Percentiles rank a stretch among this genome's conserved stretches.
Conservation (phyloP, 1,140 invertebrate genomes). For the Anagrus nilaparvatae region DNA sequence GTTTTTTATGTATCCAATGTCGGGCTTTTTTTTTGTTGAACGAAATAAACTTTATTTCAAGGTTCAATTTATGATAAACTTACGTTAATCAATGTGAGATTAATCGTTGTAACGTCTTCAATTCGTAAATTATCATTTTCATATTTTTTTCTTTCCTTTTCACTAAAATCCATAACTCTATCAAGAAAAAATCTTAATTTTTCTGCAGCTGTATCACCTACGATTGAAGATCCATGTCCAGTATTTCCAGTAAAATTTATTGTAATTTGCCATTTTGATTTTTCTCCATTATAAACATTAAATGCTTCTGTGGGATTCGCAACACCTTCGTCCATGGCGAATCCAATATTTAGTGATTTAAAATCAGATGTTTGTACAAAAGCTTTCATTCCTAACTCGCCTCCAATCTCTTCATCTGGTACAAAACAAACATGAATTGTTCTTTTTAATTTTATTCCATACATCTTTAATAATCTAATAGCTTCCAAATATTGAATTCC, state of each 20-base stretch:
- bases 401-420: no score
- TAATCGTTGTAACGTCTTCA: slow-evolving; percentile 81
- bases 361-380: slow-evolving; percentile 73
- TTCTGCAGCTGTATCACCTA: slow-evolving; percentile 73
- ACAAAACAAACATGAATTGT: no score
- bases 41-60: not conserved
- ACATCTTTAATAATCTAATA: slow-evolving; percentile 77
- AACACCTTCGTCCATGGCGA: slow-evolving; percentile 82
- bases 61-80: no score
- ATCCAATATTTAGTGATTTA: slow-evolving; percentile 73
- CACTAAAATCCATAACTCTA: slow-evolving; percentile 63
- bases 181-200: slow-evolving; percentile 70
- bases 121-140: slow-evolving; percentile 49
- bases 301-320: slow-evolving; percentile 54
- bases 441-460: slow-evolving; percentile 95
- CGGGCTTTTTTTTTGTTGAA: slow-evolving; percentile 28
- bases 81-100: slow-evolving; percentile 73
- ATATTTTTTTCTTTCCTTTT: slow-evolving; percentile 55
- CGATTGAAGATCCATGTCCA: slow-evolving; percentile 79
- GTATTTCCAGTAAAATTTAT: slow-evolving; percentile 65
- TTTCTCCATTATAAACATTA: slow-evolving; percentile 67
- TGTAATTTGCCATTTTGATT: slow-evolving; percentile 56
- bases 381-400: slow-evolving; percentile 65
- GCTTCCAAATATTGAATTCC: no score
- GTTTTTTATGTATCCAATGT: slow-evolving; percentile 16